Evolutionary conservation across 2,888 invertebrate genomes (phyloP), one percentile per base, ranked within the genome.

Genomic region (Lypha dubia): DNA sequence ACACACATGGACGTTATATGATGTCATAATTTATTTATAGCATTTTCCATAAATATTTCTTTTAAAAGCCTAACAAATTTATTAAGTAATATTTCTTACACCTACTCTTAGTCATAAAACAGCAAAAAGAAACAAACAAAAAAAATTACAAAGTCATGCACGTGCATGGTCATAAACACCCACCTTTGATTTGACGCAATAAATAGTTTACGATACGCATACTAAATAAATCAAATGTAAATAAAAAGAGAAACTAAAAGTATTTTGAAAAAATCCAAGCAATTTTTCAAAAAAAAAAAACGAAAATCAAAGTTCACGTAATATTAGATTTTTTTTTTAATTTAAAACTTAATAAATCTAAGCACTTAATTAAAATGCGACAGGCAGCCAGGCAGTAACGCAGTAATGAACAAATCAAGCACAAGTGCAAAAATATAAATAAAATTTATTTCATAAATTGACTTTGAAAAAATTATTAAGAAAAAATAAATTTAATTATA

Each of bases 391-490:
- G 22, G 49, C 76, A 58, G 87, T 87, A 88, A 88, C 86, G 90
- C 90, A 89, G 87, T 88, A 88, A 86, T 86, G 85, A 87, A 86
- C 87, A 90, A 89, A 89, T 89, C 88, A 87, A 88, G 88, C 87
- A 89, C 89, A 89, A 89, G 87, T 87, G 86, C 85, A 73, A 71
- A 60, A 51, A 35, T 51, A 44, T 24, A 28, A 68, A 56, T 35
- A 20, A 79, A n/a, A 73, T 73, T 65, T 84, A 65, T 28, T 28
- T 7, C 68, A 82, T 41, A 65, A 51, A 73, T 79, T 83, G 79
- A 74, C 83, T 83, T 79, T 74, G 76, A 83, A 79, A 83, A 79
- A 79, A 58, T 28, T 62, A 46, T 63, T 35, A 79, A 44, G 15
- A 28, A 49, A 60, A 60, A 62, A 53, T 15, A 32, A 9, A 8